phyloP scores from a whole-genome alignment of 2,888 invertebrate species.

The Oxycera nigricornis region DNA sequence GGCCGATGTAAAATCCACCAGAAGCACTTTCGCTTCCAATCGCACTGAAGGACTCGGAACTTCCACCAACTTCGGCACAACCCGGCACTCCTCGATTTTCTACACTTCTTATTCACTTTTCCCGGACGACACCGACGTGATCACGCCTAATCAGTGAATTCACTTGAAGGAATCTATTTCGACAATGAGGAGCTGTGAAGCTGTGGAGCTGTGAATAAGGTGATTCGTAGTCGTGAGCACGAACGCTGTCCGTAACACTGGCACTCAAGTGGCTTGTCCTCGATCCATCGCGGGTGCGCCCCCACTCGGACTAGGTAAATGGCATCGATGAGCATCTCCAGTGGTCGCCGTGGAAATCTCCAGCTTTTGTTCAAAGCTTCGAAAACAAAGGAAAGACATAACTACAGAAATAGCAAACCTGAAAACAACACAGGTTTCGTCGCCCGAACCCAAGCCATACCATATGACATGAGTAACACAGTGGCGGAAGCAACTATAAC shows the following conservation, averaged over 20 bases:
- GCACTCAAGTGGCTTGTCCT: neutral
- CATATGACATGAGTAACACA: neutral
- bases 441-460: neutral
- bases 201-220: neutral
- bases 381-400: neutral
- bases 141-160: constrained; percentile 1
- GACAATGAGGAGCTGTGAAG: no score
- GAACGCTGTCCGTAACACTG: neutral
- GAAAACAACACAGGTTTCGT: neutral
- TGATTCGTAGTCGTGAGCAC: neutral
- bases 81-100: neutral
- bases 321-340: neutral
- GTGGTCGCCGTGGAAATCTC: neutral
- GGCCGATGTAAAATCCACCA: no score
- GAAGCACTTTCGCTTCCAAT: no score
- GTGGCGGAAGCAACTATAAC: no score
- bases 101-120: neutral
- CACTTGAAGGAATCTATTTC: neutral
- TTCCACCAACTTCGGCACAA: no score
- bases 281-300: no score
- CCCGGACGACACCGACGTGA: neutral
- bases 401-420: constrained; percentile 1
- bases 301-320: neutral
- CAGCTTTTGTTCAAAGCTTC: neutral
- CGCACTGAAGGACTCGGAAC: no score